These are phyloP conservation scores for Corvus moneduloides DNA, from an alignment of 2,113 vertebrate genomes.

Conservation along the genomic window DNA sequence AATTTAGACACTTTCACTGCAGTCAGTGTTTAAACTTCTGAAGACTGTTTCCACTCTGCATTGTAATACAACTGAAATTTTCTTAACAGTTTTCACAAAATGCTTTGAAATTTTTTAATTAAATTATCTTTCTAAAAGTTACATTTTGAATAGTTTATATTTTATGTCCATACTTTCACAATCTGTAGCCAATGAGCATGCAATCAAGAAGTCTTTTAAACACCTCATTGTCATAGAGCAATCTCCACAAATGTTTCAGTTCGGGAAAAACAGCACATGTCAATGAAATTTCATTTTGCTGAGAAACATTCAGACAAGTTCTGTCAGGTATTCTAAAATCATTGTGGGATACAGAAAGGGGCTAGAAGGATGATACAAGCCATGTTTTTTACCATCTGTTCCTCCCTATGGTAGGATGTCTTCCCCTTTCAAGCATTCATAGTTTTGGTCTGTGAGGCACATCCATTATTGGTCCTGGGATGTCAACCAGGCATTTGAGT, in stretches of 20 bases:
- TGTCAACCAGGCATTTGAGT: background rate
- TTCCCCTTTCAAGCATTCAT: background rate
- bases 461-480: background rate
- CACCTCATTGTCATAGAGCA: background rate
- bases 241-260: background rate
- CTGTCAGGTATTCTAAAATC: background rate
- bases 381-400: background rate
- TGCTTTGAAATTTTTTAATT: background rate
- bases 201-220: background rate
- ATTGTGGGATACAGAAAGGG: background rate
- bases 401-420: background rate
- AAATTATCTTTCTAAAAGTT: background rate
- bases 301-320: background rate
- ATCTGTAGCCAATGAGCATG: background rate
- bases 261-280: background rate
- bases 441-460: background rate
- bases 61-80: background rate
- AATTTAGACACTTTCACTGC: background rate
- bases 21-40: background rate
- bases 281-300: background rate
- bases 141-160: background rate
- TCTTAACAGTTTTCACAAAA: background rate
- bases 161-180: background rate
- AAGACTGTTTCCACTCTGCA: background rate
- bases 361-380: background rate